phyloP scores from a whole-genome alignment of 2,113 vertebrate species.

The Xenus cinereus region DNA sequence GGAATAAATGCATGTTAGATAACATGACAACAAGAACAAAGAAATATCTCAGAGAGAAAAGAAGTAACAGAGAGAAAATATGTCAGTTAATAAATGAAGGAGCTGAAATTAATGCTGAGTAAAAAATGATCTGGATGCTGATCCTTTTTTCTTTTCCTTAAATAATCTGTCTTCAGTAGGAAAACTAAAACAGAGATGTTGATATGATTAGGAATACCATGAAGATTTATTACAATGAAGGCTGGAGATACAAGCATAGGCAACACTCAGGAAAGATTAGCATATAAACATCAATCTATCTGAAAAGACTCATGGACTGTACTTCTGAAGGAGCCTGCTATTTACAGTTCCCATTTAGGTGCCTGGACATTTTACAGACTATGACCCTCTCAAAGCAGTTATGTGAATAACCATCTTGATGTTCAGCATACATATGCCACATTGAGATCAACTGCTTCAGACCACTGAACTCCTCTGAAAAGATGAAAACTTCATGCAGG shows the following conservation, averaged over 20 bases:
- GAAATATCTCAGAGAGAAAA: not conserved
- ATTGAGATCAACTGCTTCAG: not conserved
- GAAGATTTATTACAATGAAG: not conserved
- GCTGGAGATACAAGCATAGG: not conserved
- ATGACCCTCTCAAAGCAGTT: not conserved
- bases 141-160: not conserved
- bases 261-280: not conserved
- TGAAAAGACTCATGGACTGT: not conserved
- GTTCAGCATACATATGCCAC: not conserved
- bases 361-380: not conserved
- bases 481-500: not conserved
- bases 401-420: not conserved
- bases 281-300: not conserved
- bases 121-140: not conserved
- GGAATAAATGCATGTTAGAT: not conserved
- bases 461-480: not conserved
- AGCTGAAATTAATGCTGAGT: not conserved
- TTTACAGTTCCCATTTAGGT: not conserved
- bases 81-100: constrained; percentile 19
- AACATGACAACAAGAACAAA: not conserved
- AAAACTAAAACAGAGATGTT: not conserved
- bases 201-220: not conserved
- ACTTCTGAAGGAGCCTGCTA: not conserved
- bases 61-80: constrained; percentile 35
- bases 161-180: not conserved